These are phyloP conservation scores for Aphyosemion australe DNA, from an alignment of 2,113 vertebrate species.

Conservation along the genomic window DNA sequence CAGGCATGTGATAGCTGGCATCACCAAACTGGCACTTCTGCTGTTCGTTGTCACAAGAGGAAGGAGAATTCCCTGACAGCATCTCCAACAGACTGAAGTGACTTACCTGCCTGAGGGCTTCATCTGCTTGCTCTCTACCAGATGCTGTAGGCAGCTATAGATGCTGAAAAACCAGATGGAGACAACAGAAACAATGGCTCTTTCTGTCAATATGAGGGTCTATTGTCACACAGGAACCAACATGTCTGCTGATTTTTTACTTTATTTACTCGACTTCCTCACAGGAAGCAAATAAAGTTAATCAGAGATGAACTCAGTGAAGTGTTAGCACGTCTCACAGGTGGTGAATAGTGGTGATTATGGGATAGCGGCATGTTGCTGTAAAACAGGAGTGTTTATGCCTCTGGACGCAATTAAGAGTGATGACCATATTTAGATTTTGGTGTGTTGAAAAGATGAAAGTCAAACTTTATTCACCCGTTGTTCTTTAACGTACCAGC, in stretches of 20 bases:
- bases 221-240: background rate
- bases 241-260: background rate
- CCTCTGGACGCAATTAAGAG: no score
- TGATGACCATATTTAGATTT: background rate
- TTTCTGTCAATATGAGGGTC: background rate
- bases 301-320: background rate
- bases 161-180: conserved; percentile 22
- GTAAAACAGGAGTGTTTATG: no score
- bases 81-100: conserved; percentile 25
- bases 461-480: background rate
- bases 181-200: background rate
- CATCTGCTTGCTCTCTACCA: conserved; percentile 14
- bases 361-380: background rate
- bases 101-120: conserved; percentile 20
- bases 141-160: conserved; percentile 4
- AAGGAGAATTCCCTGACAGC: conserved; percentile 6
- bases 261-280: background rate
- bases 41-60: conserved; percentile 13
- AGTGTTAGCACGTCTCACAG: background rate
- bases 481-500: background rate
- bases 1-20: conserved; percentile 8
- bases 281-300: background rate
- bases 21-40: conserved; percentile 27
- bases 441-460: no score
- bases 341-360: background rate